Base-by-base conservation (phyloP, 2,797 vertebrate species). In the Ciconia nigra region DNA sequence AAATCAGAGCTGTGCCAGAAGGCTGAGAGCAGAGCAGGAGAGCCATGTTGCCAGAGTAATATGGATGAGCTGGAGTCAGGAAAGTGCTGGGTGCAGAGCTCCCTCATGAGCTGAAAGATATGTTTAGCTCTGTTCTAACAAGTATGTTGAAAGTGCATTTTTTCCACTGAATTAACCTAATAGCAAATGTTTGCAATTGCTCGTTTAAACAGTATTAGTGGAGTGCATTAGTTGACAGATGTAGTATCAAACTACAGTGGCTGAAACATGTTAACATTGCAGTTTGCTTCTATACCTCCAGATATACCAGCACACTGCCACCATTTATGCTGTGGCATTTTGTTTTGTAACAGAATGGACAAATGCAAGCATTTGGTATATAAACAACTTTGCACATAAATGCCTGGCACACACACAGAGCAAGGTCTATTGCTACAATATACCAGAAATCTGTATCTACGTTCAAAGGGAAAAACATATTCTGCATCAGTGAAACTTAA, bases 11-110 rank as follows among this genome's bases (percentile, higher is more conserved):
- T 96, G 90, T 89, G 95, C 86, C 57, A 52, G 54, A 51, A 65
- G 65, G 76, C 62, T 35, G 54, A 87, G 90, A 96, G 94, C 93
- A 90, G 93, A 96, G 89, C 93, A 72, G 84, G 52, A 95, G 87
- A 96, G 94, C 83, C 44, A 2, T 22, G 63, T 59, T 71, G 93
- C 84, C 94, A 87, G 86, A 90, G 74, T 15, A 81, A 42, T 58
- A 44, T 3, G 65, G 71, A 92, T 25, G 61, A 96, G 81, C 52
- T n/a, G 61, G 52, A 90, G 86, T 29, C 82, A 93, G 81, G 79
- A 18, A 81, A 89, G 72, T 78, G 82, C 65, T 83, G 74, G 37
- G 63, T 35, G 61, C 57, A 90, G 67, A 93, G 65, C 89, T 92
- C 86, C 46, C 46, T 52, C 21, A 0, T 4, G 54, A 92, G 90